Conservation (phyloP, 2,797 vertebrate genomes). For the Gastrophryne carolinensis region DNA sequence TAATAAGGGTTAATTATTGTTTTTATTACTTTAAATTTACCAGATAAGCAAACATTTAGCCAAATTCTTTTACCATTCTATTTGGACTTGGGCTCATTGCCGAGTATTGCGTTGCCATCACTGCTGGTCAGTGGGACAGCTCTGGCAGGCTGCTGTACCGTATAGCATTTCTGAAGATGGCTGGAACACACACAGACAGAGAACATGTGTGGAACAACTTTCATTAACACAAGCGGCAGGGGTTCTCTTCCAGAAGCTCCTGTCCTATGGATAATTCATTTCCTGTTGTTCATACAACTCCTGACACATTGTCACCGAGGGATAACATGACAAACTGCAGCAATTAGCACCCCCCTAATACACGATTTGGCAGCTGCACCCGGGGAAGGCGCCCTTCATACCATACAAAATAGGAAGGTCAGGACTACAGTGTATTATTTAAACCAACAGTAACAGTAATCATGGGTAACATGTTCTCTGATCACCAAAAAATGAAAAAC, state of each 20-base stretch:
- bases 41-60: too few relatives aligned
- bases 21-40: too few relatives aligned
- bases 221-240: constrained; percentile 46
- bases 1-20: too few relatives aligned
- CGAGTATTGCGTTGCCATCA: too few relatives aligned
- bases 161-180: background rate
- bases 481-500: too few relatives aligned
- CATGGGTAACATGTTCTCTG: too few relatives aligned
- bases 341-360: constrained; percentile 44
- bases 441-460: too few relatives aligned
- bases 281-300: constrained; percentile 46
- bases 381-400: background rate
- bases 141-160: background rate
- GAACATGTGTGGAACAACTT: constrained; percentile 24
- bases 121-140: background rate
- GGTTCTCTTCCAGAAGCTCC: constrained; percentile 6
- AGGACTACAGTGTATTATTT: constrained; percentile 4
- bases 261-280: constrained; percentile 48
- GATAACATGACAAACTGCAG: constrained; percentile 47
- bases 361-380: constrained; percentile 34
- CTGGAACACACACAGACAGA: background rate
- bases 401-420: constrained; percentile 10
- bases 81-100: too few relatives aligned
- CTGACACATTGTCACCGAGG: constrained; percentile 41
- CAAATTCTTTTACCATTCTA: too few relatives aligned